phyloP scores from a whole-genome alignment of 2,888 invertebrate species.

The Silvanus unidentatus region DNA sequence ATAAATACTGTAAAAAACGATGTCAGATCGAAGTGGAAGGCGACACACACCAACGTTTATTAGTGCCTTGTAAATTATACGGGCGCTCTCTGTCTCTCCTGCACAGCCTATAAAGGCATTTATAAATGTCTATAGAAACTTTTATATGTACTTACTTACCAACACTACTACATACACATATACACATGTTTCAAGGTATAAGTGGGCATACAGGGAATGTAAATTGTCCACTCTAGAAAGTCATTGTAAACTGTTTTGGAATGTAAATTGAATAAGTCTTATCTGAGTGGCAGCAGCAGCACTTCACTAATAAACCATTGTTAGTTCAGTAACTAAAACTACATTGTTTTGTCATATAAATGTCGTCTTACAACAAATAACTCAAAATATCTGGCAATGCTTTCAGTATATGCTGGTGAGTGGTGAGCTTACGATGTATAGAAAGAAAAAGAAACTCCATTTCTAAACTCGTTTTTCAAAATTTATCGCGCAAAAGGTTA shows the following conservation, averaged over 20 bases:
- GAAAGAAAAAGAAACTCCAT: too few relatives aligned
- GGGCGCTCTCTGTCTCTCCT: too few relatives aligned
- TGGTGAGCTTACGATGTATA: too few relatives aligned
- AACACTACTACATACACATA: not conserved
- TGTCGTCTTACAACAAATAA: conserved; percentile 15
- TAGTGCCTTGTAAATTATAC: too few relatives aligned
- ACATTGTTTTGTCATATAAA: conserved; percentile 39
- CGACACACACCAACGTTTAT: not conserved
- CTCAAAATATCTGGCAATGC: too few relatives aligned
- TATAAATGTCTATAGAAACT: not conserved
- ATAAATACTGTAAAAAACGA: conserved; percentile 30
- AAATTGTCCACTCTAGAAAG: conserved; percentile 42
- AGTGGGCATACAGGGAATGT: conserved; percentile 38
- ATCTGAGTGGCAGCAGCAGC: conserved; percentile 42
- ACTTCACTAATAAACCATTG: conserved; percentile 45
- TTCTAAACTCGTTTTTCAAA: too few relatives aligned
- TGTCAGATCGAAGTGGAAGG: conserved; percentile 1
- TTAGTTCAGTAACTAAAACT: conserved; percentile 42
- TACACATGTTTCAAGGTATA: conserved; percentile 10
- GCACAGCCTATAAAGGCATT: too few relatives aligned
- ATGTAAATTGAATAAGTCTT: conserved; percentile 47
- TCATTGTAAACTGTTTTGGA: conserved; percentile 42
- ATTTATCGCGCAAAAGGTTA: too few relatives aligned
- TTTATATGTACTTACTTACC: not conserved
- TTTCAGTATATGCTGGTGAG: too few relatives aligned